Percentiles rank a stretch among this genome's conserved stretches.
These are phyloP conservation scores for Pyxicephalus adspersus DNA, from an alignment of 2,113 vertebrate genomes.

Conservation along the genomic window DNA sequence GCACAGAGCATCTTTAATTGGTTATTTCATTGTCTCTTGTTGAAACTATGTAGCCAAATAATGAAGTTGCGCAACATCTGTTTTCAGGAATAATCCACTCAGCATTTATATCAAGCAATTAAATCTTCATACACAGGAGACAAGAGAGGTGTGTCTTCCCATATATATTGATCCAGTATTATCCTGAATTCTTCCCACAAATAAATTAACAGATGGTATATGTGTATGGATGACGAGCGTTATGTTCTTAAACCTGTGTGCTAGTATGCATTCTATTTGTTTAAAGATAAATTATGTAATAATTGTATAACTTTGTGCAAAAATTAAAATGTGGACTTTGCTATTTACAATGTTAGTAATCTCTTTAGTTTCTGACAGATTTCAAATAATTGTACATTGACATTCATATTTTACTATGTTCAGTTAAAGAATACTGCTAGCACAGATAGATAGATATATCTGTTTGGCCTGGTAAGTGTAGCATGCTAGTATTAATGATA, in stretches of 20 bases:
- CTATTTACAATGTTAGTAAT: too few relatives aligned
- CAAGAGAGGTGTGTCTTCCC: slow-evolving; percentile 65
- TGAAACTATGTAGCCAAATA: slow-evolving; percentile 16
- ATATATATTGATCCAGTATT: slow-evolving; percentile 69
- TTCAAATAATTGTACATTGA: too few relatives aligned
- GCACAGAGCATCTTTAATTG: not conserved
- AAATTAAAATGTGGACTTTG: too few relatives aligned
- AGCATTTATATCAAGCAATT: not conserved
- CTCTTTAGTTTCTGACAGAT: too few relatives aligned
- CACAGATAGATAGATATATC: too few relatives aligned
- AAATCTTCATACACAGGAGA: slow-evolving; percentile 64
- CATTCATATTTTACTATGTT: too few relatives aligned
- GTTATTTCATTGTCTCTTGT: not conserved
- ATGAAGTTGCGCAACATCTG: slow-evolving; percentile 33
- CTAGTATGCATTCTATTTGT: not conserved
- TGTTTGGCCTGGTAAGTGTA: too few relatives aligned
- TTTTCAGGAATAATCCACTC: slow-evolving; percentile 14
- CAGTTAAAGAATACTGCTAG: too few relatives aligned
- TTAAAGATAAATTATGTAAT: too few relatives aligned
- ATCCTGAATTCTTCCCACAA: slow-evolving; percentile 71
- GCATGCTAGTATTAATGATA: too few relatives aligned
- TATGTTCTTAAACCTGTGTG: not conserved
- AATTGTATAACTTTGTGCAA: too few relatives aligned
- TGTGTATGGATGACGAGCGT: slow-evolving; percentile 26
- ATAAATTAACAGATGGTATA: slow-evolving; percentile 70